These are phyloP conservation scores for Pungitius pungitius DNA, from an alignment of 2,113 vertebrate genomes.

Conservation along the genomic window DNA sequence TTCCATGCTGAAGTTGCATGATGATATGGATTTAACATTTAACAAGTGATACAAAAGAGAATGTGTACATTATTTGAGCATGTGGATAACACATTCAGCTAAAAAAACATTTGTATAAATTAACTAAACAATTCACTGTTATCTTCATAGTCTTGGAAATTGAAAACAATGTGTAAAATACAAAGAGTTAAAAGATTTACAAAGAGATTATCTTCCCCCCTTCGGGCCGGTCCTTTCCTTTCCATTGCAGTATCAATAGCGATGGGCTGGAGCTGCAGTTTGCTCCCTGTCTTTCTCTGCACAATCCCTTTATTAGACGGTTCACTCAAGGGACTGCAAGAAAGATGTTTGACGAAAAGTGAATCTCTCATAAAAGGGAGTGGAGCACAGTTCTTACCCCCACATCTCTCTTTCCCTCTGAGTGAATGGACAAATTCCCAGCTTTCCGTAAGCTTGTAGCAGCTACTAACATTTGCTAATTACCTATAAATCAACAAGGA, in stretches of 20 bases:
- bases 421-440: slow-evolving; percentile 66
- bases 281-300: slow-evolving; percentile 84
- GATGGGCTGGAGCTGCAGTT: slow-evolving; percentile 43
- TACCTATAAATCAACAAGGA: too few species aligned
- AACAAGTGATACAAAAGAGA: not conserved
- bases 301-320: slow-evolving; percentile 67
- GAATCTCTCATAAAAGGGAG: slow-evolving; percentile 57
- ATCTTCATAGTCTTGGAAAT: not conserved
- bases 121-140: not conserved
- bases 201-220: not conserved
- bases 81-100: not conserved
- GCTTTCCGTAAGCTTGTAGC: too few species aligned
- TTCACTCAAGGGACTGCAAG: slow-evolving; percentile 83
- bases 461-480: too few species aligned
- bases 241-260: slow-evolving; percentile 8
- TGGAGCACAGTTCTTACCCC: slow-evolving; percentile 55
- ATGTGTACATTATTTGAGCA: not conserved
- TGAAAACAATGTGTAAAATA: not conserved
- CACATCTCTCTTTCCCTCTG: slow-evolving; percentile 75
- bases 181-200: not conserved
- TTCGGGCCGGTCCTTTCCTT: not conserved
- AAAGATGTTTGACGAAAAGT: slow-evolving; percentile 57
- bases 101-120: not conserved
- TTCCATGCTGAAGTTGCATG: not conserved
- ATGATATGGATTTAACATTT: not conserved